Conservation (phyloP, 1,140 invertebrate genomes). For the Neuroterus valhalla region DNA sequence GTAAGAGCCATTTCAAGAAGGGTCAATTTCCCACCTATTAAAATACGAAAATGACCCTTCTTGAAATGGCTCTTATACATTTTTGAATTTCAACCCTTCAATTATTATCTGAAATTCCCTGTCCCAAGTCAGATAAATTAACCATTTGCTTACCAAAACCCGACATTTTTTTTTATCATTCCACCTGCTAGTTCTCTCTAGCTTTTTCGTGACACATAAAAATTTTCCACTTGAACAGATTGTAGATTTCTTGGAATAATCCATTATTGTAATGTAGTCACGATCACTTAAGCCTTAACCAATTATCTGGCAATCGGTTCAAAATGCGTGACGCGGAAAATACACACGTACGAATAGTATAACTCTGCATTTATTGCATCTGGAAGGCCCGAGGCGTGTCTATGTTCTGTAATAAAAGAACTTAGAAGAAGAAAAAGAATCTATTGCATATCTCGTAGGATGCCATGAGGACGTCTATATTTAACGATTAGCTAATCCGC, state of each 20-base stretch:
- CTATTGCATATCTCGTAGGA: constrained; percentile 46
- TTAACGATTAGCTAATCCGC: constrained; percentile 58
- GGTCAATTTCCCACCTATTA: too few relatives aligned
- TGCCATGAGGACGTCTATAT: constrained; percentile 54
- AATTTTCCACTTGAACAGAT: background rate
- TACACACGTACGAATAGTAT: background rate
- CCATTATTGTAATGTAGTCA: constrained; percentile 10
- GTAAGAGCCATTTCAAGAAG: too few relatives aligned
- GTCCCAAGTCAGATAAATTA: too few relatives aligned
- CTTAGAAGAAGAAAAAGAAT: constrained; percentile 41
- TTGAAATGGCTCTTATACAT: too few relatives aligned
- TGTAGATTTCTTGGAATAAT: constrained; percentile 12
- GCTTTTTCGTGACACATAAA: background rate
- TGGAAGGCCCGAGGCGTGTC: constrained; percentile 33
- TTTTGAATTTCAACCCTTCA: too few relatives aligned
- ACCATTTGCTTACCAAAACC: too few relatives aligned
- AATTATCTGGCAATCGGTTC: constrained; percentile 21
- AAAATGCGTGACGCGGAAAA: constrained; percentile 13
- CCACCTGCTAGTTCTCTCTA: too few relatives aligned
- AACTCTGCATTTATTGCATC: constrained; percentile 3
- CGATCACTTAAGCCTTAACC: constrained; percentile 15
- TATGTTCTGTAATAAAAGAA: constrained; percentile 35
- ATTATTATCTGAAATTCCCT: too few relatives aligned
- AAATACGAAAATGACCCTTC: too few relatives aligned
- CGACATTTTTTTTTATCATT: too few relatives aligned